Base-by-base conservation (phyloP, 2,113 vertebrate species). In the Hypocryptadius cinnamomeus region DNA sequence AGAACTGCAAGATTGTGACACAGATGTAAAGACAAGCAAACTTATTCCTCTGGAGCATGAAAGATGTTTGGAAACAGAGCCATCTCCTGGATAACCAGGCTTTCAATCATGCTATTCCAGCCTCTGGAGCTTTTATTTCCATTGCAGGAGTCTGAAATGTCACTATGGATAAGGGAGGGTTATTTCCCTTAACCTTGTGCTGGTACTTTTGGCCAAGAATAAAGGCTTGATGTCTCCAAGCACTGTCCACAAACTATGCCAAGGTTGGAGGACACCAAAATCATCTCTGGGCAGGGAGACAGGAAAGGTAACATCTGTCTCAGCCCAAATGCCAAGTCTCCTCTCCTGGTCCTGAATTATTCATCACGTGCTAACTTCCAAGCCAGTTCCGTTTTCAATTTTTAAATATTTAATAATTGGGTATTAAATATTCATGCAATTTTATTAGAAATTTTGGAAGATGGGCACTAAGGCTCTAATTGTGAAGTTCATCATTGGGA, bases 331-430 rank as follows among this genome's bases (percentile, higher is more conserved):
- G 8, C 85, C 2, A 8, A 86, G 83, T 42, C 53, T 40, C 8
- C 25, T 93, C 95, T 96, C 69, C 42, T 31, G 17, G 63, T 60
- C 48, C 69, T 98, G 93, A 97, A 98, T 98, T 97, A 98, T 97
- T 98, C 88, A 98, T 68, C 84, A 84, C 61, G 40, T 54, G 74
- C 94, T 96, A 96, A 96, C 95, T 97, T 97, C 85, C 89, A 97
- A 97, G 97, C 94, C 96, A 97, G 95, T 96, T 96, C 95, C 70
- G 96, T 94, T 98, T 98, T 97, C 96, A 95, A 97, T 97, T 97
- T 97, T 97, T 96, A 97, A 97, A 97, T 98, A 97, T 98, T 98
- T 98, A 98, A 98, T 97, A 97, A 97, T 97, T 97, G 92, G 71
- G 20, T 74, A 98, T 98, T 94, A 98, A 98, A 97, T 95, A 98